Evolutionary conservation across 2,797 vertebrate species (phyloP).

Genomic region (Chelon labrosus): DNA sequence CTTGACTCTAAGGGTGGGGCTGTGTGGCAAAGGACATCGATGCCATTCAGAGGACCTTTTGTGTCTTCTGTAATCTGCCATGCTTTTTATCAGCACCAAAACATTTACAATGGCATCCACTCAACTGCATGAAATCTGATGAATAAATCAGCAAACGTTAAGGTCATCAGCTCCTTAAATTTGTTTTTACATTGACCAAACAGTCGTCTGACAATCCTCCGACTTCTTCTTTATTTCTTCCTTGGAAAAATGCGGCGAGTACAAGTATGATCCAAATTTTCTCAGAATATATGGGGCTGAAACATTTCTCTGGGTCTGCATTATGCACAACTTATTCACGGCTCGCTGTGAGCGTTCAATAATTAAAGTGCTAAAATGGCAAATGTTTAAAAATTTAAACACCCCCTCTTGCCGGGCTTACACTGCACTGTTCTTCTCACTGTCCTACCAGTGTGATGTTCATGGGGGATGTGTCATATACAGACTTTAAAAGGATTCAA

Average conservation of each 20-base stretch:
- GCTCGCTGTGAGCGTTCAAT: slow-evolving; percentile 78
- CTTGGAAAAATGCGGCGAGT: slow-evolving; percentile 23
- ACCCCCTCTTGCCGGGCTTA: slow-evolving; percentile 45
- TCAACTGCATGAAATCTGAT: slow-evolving; percentile 21
- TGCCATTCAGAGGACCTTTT: slow-evolving; percentile 21
- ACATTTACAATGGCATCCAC: slow-evolving; percentile 28
- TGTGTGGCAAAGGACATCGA: background rate
- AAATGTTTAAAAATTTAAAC: slow-evolving; percentile 81
- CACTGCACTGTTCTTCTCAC: slow-evolving; percentile 45
- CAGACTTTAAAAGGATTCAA: slow-evolving; percentile 5
- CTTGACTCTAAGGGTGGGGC: background rate
- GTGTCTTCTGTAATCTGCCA: slow-evolving; percentile 25
- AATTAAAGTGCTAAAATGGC: slow-evolving; percentile 83
- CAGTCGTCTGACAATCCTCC: slow-evolving; percentile 23
- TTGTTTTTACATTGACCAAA: slow-evolving; percentile 33
- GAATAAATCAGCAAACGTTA: slow-evolving; percentile 49
- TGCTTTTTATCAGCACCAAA: slow-evolving; percentile 13
- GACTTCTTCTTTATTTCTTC: slow-evolving; percentile 15
- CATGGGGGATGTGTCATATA: slow-evolving; percentile 21
- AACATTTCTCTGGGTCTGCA: slow-evolving; percentile 75
- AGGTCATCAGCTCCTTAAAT: slow-evolving; percentile 33
- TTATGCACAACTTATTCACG: slow-evolving; percentile 79
- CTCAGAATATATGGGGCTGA: slow-evolving; percentile 53
- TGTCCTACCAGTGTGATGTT: slow-evolving; percentile 26
- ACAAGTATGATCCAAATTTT: slow-evolving; percentile 40